phyloP scores from a whole-genome alignment of 2,888 invertebrate species.

The Chrysotoxum bicinctum region DNA sequence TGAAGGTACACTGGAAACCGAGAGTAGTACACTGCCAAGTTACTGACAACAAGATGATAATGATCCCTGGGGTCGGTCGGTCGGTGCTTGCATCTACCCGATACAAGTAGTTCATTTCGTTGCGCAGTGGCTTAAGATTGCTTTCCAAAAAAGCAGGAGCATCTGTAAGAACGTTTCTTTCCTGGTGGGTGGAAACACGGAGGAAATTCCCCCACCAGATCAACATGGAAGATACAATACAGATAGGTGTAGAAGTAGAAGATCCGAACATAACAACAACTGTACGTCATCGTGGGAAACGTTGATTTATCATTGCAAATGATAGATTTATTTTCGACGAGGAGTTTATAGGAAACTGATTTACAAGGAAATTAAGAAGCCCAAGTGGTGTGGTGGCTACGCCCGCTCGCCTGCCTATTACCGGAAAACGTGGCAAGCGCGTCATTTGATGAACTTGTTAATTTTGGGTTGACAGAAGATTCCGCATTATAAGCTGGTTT shows the following conservation, averaged over 20 bases:
- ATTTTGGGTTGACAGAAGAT: slow-evolving; percentile 35
- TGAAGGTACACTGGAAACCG: slow-evolving; percentile 9
- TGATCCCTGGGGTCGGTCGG: slow-evolving; percentile 61
- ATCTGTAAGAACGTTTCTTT: not conserved
- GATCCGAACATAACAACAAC: slow-evolving; percentile 58
- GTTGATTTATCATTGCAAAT: slow-evolving; percentile 70
- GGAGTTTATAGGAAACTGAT: slow-evolving; percentile 39
- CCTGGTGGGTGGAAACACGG: not conserved
- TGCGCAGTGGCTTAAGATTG: slow-evolving; percentile 23
- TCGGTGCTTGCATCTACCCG: slow-evolving; percentile 20
- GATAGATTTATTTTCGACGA: slow-evolving; percentile 65
- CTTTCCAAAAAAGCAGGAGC: not conserved
- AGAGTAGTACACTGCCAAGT: slow-evolving; percentile 27
- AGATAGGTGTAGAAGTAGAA: slow-evolving; percentile 15
- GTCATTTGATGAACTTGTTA: slow-evolving; percentile 45
- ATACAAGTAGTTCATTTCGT: slow-evolving; percentile 38
- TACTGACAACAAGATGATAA: slow-evolving; percentile 54
- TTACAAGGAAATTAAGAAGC: slow-evolving; percentile 51
- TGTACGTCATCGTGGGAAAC: slow-evolving; percentile 64
- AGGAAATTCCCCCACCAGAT: slow-evolving; percentile 8
- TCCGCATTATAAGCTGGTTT: slow-evolving; percentile 49
- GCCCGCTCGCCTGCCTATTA: not conserved
- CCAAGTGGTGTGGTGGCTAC: slow-evolving; percentile 31
- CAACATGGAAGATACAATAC: slow-evolving; percentile 23
- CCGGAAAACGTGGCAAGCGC: slow-evolving; percentile 46